Evolutionary conservation across 2,888 invertebrate species (phyloP), one percentile per base, ranked within the genome.

Genomic region (Yponomeuta plumbellus): DNA sequence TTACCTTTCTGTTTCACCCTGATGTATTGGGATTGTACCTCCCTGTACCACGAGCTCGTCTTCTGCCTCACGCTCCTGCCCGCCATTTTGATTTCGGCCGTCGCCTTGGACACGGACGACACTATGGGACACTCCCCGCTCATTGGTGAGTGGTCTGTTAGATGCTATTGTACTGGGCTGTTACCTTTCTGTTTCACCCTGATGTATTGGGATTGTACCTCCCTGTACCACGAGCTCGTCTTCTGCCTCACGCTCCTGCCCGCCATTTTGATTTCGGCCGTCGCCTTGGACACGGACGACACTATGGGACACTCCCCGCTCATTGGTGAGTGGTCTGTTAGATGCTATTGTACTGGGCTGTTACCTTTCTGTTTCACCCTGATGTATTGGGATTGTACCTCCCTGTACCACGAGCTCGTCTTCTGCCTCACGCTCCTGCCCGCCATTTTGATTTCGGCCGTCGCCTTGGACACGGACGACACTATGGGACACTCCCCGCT

Each of bases 21-120:
- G 5, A 5, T 39, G 39, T 39, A 39, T 11, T 39, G 39, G 39
- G 6, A 8, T 5, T 5, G 5, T 11, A 39, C 39, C 6, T 39
- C 6, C 62, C 1, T 88, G 0, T 92, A 92, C 73, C 96, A 96
- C 81, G 17, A 17, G 44, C 17, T 13, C 17, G 17, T 52, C 17
- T 52, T 17, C 44, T 52, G 44, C 17, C 17, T 52, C 17, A 0
- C 86, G 0, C 26, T 86, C 8, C 80, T 91, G 66, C 72, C 74
- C 70, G 6, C 79, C 0, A 1, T 78, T 6, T 59, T 81, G 67
- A 74, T 83, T 2, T 67, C 73, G 0, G 26, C 76, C 8, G 0
- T 81, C 5, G 69, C 72, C 0, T 5, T 81, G 0, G 86, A 88
- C 2, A 2, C 5, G 0, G 78, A 86, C 64, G 0, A 3, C 13